These are phyloP conservation scores for Calliphora vomitoria DNA, from an alignment of 2,888 invertebrate genomes.

Conservation along the genomic window DNA sequence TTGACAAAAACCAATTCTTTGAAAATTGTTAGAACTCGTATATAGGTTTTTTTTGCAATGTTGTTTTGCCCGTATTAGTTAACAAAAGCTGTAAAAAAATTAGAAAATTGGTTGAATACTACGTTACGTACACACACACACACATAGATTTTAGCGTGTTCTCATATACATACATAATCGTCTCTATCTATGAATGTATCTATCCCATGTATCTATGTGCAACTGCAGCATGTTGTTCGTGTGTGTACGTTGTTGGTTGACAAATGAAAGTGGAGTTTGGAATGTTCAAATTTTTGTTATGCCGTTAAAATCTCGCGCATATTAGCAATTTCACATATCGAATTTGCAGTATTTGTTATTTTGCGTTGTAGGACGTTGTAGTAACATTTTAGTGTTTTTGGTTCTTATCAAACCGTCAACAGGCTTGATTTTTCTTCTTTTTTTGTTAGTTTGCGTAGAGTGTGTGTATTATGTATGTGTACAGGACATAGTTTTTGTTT, in stretches of 20 bases:
- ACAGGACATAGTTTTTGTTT: constrained; percentile 52
- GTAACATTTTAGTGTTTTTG: constrained; percentile 54
- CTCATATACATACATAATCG: constrained; percentile 27
- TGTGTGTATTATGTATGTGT: constrained; percentile 11
- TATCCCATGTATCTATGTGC: neutral
- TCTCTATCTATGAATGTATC: constrained; percentile 2
- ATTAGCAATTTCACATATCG: constrained; percentile 63
- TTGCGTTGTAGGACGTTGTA: constrained; percentile 2
- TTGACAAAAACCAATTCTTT: constrained; percentile 70
- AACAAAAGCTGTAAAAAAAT: constrained; percentile 50
- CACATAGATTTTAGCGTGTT: neutral
- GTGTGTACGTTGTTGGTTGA: constrained; percentile 15
- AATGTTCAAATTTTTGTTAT: constrained; percentile 56
- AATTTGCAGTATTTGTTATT: constrained; percentile 55
- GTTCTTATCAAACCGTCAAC: constrained; percentile 76
- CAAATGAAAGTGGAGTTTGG: constrained; percentile 49
- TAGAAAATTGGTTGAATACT: constrained; percentile 40
- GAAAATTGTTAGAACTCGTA: constrained; percentile 44
- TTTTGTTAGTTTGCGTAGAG: constrained; percentile 44
- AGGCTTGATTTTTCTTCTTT: constrained; percentile 72
- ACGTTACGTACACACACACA: constrained; percentile 14
- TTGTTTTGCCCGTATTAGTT: constrained; percentile 54
- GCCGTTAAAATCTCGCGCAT: constrained; percentile 60
- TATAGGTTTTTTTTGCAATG: constrained; percentile 13
- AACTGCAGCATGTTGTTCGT: neutral